Percentiles rank a stretch among this genome's conserved stretches.
phyloP scores from a whole-genome alignment of 2,113 vertebrate species.

The Capreolus pygargus region DNA sequence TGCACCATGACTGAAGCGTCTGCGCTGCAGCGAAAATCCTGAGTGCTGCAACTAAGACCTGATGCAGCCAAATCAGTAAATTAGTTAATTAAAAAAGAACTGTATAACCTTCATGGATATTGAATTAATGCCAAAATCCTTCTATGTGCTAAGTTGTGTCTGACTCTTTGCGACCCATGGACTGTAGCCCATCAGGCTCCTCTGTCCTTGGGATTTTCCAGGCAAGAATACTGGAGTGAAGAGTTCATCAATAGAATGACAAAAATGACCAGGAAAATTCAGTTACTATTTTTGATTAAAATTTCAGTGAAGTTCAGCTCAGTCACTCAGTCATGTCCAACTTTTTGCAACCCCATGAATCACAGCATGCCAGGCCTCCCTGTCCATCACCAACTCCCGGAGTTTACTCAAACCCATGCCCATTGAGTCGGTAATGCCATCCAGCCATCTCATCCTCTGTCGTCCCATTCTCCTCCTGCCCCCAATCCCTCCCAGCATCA shows the following conservation, averaged over 20 bases:
- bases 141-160: not conserved
- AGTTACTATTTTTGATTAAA: not conserved
- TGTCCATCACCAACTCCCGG: too few species aligned
- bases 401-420: too few species aligned
- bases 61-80: not conserved
- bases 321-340: too few species aligned
- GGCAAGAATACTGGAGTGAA: not conserved
- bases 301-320: not conserved
- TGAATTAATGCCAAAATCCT: not conserved
- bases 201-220: not conserved
- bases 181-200: not conserved
- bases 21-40: not conserved
- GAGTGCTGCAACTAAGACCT: not conserved
- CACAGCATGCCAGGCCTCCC: too few species aligned
- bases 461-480: too few species aligned
- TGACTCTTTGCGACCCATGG: not conserved
- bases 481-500: too few species aligned
- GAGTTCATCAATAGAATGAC: not conserved
- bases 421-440: too few species aligned
- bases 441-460: too few species aligned
- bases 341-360: too few species aligned
- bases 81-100: not conserved
- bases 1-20: not conserved
- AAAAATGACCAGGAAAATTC: not conserved
- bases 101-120: not conserved